Base-by-base conservation (phyloP, 2,888 invertebrate species). In the Rhagonycha fulva region DNA sequence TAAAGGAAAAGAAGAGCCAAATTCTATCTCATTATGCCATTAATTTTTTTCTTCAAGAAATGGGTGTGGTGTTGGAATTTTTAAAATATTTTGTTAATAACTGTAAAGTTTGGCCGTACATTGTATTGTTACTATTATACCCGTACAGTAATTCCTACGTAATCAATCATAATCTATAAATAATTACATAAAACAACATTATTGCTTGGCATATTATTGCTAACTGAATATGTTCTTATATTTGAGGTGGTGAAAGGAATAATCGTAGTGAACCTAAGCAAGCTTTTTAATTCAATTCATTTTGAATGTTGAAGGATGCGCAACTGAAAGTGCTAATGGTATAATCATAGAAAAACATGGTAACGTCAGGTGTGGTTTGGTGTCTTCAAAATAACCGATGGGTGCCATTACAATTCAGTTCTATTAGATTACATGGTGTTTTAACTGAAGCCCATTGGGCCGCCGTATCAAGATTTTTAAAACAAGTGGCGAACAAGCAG, bases 311-410 rank as follows among this genome's bases (percentile, higher is more conserved):
- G 68, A 30, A 61, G 62, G 62, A 14, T 19, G 62, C 61, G 68
- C 28, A 23, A 14, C 26, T 12, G 62, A 68, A 24, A 62, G 60
- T 14, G 12, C 28, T 61, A 63, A 71, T 71, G 74, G 71, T 76
- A 74, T 14, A 32, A 28, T 28, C 30, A 12, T 14, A 24, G n/a
- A 69, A 74, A 68, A 75, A 61, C 86, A 92, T 92, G 92, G 91
- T 92, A 87, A 91, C 92, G 80, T 90, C 91, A 86, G 83, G 85
- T 76, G 92, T 92, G 83, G 92, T 92, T 86, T 92, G 92, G 92
- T 92, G 92, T 89, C 89, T 91, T 86, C 91, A 92, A 87, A 91
- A 92, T 89, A 91, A 92, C 88, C 91, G 91, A 86, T 91, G 92
- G 89, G 90, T 92, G 85, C 92, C 93, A 81, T 90, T 92, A 80